These are phyloP conservation scores for Speoplatyrhinus poulsoni DNA, from an alignment of 2,113 vertebrate genomes.

Conservation along the genomic window DNA sequence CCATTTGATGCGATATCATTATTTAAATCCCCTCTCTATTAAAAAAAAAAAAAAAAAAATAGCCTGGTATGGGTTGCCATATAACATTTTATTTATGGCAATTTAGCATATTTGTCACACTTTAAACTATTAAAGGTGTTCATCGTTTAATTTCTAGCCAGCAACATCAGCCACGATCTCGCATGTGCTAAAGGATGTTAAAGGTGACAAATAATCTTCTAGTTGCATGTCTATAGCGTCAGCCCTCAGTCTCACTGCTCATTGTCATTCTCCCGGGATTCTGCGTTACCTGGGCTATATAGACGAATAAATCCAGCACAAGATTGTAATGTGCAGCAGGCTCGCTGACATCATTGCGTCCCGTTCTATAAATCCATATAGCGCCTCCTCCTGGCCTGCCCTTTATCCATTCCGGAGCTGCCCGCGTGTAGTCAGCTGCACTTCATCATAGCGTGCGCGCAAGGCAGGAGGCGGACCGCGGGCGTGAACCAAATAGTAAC, in stretches of 20 bases:
- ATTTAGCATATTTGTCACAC: no score
- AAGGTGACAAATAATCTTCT: no score
- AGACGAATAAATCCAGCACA: conserved; percentile 32
- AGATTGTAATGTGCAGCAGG: conserved; percentile 23
- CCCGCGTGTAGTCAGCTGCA: conserved; percentile 58
- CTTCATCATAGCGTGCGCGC: conserved; percentile 65
- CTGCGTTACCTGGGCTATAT: conserved; percentile 6
- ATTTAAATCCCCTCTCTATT: no score
- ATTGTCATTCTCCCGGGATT: conserved; percentile 30
- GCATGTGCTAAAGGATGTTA: no score
- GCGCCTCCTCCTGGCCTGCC: conserved; percentile 63
- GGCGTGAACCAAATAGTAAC: conserved; percentile 70
- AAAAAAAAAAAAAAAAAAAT: no score
- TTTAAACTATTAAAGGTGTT: no score
- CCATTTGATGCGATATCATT: no score
- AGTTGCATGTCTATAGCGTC: neutral
- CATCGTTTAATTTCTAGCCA: no score
- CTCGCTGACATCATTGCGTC: conserved; percentile 81
- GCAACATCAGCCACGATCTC: no score
- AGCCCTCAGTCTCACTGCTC: neutral
- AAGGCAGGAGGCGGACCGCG: conserved; percentile 68
- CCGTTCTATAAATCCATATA: conserved; percentile 68
- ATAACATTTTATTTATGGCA: no score
- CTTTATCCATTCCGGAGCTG: conserved; percentile 36
- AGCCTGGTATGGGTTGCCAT: no score